Percentiles rank a stretch among this genome's conserved stretches.
Conservation (phyloP, 2,888 invertebrate genomes). For the Emmelina monodactyla region DNA sequence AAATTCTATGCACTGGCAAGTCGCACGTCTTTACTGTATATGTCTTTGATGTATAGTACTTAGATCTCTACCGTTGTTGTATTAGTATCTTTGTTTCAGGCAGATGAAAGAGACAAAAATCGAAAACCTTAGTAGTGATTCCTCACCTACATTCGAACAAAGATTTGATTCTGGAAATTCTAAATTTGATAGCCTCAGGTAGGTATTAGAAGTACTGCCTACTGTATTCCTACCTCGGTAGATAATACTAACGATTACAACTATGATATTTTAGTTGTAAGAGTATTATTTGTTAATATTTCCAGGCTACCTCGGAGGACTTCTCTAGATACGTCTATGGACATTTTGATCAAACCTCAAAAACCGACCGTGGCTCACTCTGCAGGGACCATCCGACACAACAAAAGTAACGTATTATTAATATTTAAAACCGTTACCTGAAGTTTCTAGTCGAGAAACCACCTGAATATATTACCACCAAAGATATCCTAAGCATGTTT, state of each 20-base stretch:
- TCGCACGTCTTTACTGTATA: no score
- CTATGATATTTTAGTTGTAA: no score
- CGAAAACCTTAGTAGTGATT: constrained; percentile 26
- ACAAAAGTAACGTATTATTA: no score
- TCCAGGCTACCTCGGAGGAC: constrained; percentile 39
- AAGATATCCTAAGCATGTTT: constrained; percentile 10
- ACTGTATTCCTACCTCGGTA: no score
- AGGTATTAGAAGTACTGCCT: constrained; percentile 5
- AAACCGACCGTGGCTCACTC: constrained; percentile 38
- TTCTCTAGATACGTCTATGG: constrained; percentile 42
- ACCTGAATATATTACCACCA: no score
- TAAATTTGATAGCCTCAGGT: constrained; percentile 33
- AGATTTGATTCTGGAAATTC: constrained; percentile 22
- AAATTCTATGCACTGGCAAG: no score
- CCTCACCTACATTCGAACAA: constrained; percentile 25
- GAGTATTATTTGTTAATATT: constrained; percentile 11
- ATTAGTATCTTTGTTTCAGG: constrained; percentile 21
- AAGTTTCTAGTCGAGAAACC: no score
- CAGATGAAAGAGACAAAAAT: constrained; percentile 57
- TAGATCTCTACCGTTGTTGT: not conserved
- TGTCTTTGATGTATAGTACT: not conserved
- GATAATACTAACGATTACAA: no score
- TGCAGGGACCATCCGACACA: constrained; percentile 44
- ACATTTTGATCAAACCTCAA: constrained; percentile 34
- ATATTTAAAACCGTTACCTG: no score